These are phyloP conservation scores for Neodontobutis hainanensis DNA, from an alignment of 2,113 vertebrate genomes.

Conservation along the genomic window DNA sequence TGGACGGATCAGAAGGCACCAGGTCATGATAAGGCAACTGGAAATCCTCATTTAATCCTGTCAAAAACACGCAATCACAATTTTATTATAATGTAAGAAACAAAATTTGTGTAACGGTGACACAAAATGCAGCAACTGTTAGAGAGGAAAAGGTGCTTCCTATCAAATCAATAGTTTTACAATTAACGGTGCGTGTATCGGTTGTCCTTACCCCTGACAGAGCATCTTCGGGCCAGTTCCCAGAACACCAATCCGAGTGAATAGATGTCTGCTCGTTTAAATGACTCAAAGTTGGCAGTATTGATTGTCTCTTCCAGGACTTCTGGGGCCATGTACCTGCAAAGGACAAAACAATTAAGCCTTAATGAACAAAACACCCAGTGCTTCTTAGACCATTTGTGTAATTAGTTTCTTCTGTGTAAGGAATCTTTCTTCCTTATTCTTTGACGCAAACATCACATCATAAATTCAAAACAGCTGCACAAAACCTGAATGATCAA, in stretches of 20 bases:
- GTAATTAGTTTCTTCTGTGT: conserved; percentile 2
- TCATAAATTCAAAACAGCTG: not conserved
- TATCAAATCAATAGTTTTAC: not conserved
- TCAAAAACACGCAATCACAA: not conserved
- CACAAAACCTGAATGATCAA: conserved; percentile 5
- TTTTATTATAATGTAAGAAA: not conserved
- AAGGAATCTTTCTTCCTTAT: not conserved
- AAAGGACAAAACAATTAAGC: conserved; percentile 65
- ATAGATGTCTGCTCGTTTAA: conserved; percentile 95
- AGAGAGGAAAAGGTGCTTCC: not conserved
- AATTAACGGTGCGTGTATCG: not conserved
- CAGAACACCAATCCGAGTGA: conserved; percentile 94
- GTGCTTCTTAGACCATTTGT: conserved; percentile 13
- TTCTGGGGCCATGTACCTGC: conserved; percentile 99
- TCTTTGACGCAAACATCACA: not conserved
- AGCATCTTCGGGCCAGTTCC: conserved; percentile 94
- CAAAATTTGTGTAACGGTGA: no score
- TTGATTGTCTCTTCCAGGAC: conserved; percentile 94
- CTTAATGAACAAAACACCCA: conserved; percentile 39
- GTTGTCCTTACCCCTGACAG: conserved; percentile 82
- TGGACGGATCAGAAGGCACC: conserved; percentile 95
- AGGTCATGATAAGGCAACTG: conserved; percentile 96
- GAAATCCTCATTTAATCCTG: conserved; percentile 93
- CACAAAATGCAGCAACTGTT: no score
- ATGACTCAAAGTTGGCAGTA: conserved; percentile 90